Base-by-base conservation (phyloP, 2,797 vertebrate species). In the Setipinna tenuifilis region DNA sequence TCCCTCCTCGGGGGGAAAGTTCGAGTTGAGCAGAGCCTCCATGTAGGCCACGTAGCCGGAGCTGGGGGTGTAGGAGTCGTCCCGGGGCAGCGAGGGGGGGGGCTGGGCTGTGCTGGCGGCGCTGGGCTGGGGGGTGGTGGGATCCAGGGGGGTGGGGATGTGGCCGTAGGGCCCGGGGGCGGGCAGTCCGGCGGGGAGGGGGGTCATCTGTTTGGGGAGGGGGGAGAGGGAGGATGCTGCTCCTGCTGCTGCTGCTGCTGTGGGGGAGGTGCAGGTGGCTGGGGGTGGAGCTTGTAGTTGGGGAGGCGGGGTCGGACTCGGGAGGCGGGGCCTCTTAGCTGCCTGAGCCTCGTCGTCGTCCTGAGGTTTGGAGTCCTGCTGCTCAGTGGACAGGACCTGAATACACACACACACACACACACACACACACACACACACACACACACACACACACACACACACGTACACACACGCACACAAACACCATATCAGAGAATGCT, bases 1-100 rank as follows among this genome's bases (percentile, higher is more conserved):
- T 86, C 88, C 91, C 54, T 83, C 96, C 92, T 87, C 96, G 89
- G 93, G 92, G 84, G 93, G 96, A 92, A 96, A 96, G 92, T 95
- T 96, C 0, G 95, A 93, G 83, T 96, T 95, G 89, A 98, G 93
- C 62, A 98, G 95, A 75, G 93, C 96, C 94, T 98, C 96, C 96
- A 98, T 95, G 90, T 97, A 96, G 91, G 97, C 95, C 59, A 97
- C 88, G 81, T 95, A 97, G 88, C 96, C 94, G 0, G 93, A 94
- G 92, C 90, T 95, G 44, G 93, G 95, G 65, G 94, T 95, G 28
- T 96, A 94, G 86, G 94, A 90, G 23, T 96, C 94, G 0, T 90
- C 88, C 83, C 88, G 86, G 84, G 95, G 94, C 57, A 87, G 92
- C 0, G 58, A 85, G 88, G 59, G 92, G 92, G 6, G 90, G 54